Conservation (phyloP, 30 jellyfish, hydroid and myxozoan genomes). For the Calvadosia cruxmelitensis region DNA sequence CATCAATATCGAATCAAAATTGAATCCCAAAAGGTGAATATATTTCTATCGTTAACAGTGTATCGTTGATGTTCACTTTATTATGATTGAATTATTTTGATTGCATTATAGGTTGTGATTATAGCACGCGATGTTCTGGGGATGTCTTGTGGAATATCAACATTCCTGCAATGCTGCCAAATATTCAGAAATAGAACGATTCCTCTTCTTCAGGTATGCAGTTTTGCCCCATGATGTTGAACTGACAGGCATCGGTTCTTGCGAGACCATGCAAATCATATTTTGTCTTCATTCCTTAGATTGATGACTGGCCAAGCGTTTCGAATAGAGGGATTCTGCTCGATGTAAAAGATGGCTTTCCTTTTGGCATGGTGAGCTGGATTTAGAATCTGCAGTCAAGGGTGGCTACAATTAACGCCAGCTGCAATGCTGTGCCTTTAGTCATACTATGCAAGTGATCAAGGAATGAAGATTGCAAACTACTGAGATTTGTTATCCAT, state of each 20-base stretch:
- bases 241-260: too few relatives aligned
- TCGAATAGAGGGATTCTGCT: constrained; percentile 39
- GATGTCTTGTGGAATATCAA: constrained; percentile 42
- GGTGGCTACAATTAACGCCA: too few relatives aligned
- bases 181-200: constrained; percentile 65
- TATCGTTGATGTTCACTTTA: background rate
- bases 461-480: too few relatives aligned
- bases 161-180: constrained; percentile 58
- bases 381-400: too few relatives aligned
- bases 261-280: background rate
- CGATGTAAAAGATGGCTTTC: too few relatives aligned
- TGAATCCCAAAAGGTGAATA: background rate
- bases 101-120: constrained; percentile 40
- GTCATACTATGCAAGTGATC: too few relatives aligned
- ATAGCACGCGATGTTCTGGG: constrained; percentile 32
- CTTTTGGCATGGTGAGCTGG: too few relatives aligned
- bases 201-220: constrained; percentile 62
- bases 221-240: background rate
- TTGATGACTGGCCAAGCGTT: constrained; percentile 33
- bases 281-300: constrained; percentile 8
- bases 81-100: background rate
- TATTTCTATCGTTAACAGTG: background rate
- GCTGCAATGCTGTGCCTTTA: too few relatives aligned
- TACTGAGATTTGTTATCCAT: too few relatives aligned
- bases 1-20: too few relatives aligned